Base-by-base conservation (phyloP, 2,797 vertebrate species). In the Ibycter americanus region DNA sequence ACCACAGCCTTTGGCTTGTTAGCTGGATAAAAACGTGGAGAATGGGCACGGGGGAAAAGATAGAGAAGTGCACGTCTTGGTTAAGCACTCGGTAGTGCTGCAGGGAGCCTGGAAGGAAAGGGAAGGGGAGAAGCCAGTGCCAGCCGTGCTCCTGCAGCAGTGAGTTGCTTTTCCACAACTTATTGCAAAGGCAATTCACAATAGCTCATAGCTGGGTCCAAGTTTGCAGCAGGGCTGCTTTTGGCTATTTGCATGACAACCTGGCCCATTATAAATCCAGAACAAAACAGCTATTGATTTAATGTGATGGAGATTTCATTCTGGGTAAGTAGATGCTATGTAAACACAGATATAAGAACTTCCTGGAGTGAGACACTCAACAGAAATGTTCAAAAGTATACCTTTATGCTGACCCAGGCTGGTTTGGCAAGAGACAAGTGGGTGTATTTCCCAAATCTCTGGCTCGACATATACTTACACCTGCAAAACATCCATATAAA, bases 341-440 rank as follows among this genome's bases (percentile, higher is more conserved):
- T 80, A 92, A 96, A 96, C 85, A 95, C 59, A 36, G 76, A 80
- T 65, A 44, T 11, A 46, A 94, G 73, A 87, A 86, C 96, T 97
- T 95, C 91, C 94, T 95, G 94, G 62, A 92, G 82, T 65, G 87
- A 94, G 84, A 73, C 91, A 84, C 72, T 81, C 9, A 1, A 73
- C 52, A 83, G 65, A 89, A 94, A 86, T 51, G 61, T 51, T 94
- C 74, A 56, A 16, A 61, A 77, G 63, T 36, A 34, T 55, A 38
- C 55, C n/a, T 83, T 84, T 27, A 20, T 52, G 56, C 63, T 34
- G 14, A 71, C 52, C 85, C 76, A 68, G 46, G 76, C 55, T 73
- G 73, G 56, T 63, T 54, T 61, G 74, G 59, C 61, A 85, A 66
- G 26, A 93, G 56, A 23, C 36, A 44, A 66, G n/a, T 9, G 44